Evolutionary conservation across 2,888 invertebrate genomes (phyloP).

Genomic region (Maniola hyperantus): DNA sequence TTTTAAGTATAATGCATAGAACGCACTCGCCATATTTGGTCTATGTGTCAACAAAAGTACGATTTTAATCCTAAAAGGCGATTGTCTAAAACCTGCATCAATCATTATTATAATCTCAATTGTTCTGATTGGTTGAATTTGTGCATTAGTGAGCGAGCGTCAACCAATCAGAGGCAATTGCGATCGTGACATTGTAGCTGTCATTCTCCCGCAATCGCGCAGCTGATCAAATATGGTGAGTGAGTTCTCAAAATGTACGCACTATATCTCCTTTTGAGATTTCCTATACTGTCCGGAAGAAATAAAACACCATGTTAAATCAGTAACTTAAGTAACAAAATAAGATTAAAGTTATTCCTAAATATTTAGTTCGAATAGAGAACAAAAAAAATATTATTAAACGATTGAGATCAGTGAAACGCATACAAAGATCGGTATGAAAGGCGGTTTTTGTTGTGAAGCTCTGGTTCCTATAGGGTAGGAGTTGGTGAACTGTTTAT

Average conservation of each 20-base stretch:
- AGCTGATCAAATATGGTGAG: too few relatives aligned
- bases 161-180: too few relatives aligned
- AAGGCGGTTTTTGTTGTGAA: constrained; percentile 24
- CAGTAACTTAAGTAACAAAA: constrained; percentile 50
- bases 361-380: constrained; percentile 42
- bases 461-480: neutral
- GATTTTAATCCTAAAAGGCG: too few relatives aligned
- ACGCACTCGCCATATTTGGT: neutral
- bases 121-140: too few relatives aligned
- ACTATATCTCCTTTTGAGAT: too few relatives aligned
- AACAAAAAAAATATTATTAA: constrained; percentile 48
- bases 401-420: constrained; percentile 71
- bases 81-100: too few relatives aligned
- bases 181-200: too few relatives aligned
- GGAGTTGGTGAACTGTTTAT: constrained; percentile 3
- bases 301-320: constrained; percentile 26
- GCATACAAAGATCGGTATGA: constrained; percentile 67
- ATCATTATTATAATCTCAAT: too few relatives aligned
- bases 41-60: too few relatives aligned
- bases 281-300: neutral
- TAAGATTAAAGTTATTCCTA: constrained; percentile 12
- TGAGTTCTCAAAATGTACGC: too few relatives aligned
- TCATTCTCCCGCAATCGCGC: too few relatives aligned
- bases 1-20: neutral
- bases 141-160: too few relatives aligned